Percentiles rank a stretch among this genome's conserved stretches.
These are phyloP conservation scores for Hystrix brachyura DNA, from an alignment of 2,113 vertebrate species.

Conservation along the genomic window DNA sequence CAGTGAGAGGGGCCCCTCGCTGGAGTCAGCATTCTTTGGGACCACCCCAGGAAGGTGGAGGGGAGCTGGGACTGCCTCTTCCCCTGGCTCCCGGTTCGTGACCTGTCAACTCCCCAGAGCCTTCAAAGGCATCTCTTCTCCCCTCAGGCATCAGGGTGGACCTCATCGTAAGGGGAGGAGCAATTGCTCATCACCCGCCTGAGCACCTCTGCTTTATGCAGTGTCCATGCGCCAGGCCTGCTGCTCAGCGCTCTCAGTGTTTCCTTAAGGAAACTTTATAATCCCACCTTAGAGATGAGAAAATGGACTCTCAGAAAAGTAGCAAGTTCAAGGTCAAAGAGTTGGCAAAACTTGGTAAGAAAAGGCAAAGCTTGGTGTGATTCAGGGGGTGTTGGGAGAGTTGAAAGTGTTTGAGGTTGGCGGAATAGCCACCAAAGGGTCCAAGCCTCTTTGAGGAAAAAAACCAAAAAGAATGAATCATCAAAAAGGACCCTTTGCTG, in stretches of 20 bases:
- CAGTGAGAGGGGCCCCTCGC: conserved; percentile 79
- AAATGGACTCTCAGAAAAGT: conserved; percentile 13
- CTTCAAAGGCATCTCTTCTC: not conserved
- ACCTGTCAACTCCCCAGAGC: not conserved
- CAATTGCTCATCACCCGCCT: not conserved
- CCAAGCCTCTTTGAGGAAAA: not conserved
- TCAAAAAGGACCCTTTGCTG: not conserved
- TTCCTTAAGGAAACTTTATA: not conserved
- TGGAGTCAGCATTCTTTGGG: conserved; percentile 83
- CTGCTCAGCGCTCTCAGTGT: not conserved
- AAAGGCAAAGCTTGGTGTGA: not conserved
- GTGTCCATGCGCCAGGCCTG: not conserved
- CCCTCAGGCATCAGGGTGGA: not conserved
- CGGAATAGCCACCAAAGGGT: not conserved
- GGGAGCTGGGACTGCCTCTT: conserved; percentile 5
- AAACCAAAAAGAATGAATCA: not conserved
- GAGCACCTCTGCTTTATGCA: not conserved
- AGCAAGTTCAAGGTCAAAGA: conserved; percentile 42
- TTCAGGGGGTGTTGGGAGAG: not conserved
- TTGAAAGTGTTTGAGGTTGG: not conserved
- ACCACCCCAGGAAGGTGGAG: conserved; percentile 63
- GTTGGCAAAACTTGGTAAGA: not conserved
- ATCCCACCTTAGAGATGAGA: not conserved
- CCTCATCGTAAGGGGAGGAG: not conserved
- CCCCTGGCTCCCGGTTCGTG: conserved; percentile 1